A percentile compares a stretch with the other conserved stretches of the same genome.
Conservation (phyloP, 2,888 invertebrate species). For the Epirrhoe alternata region DNA sequence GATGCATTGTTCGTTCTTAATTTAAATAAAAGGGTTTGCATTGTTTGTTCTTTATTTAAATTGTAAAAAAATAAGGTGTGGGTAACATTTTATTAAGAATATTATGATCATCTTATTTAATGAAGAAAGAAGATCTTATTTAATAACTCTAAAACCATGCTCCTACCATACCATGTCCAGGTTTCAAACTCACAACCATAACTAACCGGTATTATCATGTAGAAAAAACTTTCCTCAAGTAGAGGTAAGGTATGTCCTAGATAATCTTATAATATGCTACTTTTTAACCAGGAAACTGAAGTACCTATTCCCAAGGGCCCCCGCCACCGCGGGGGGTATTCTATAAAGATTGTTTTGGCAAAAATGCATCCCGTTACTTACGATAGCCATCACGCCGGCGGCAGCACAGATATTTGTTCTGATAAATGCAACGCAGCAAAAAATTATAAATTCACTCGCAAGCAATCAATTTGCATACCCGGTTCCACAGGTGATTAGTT, state of each 20-base stretch:
- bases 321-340: too few relatives aligned
- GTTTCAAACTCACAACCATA: too few relatives aligned
- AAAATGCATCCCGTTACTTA: conserved; percentile 21
- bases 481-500: conserved; percentile 53
- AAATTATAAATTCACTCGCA: conserved; percentile 53
- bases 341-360: background rate
- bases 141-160: too few relatives aligned
- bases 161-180: too few relatives aligned
- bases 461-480: conserved; percentile 62
- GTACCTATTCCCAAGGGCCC: too few relatives aligned
- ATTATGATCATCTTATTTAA: too few relatives aligned
- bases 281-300: too few relatives aligned
- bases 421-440: conserved; percentile 55
- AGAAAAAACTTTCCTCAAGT: too few relatives aligned
- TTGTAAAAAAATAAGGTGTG: background rate
- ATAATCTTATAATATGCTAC: too few relatives aligned
- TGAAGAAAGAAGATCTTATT: too few relatives aligned
- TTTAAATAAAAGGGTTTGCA: conserved; percentile 4
- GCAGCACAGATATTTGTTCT: conserved; percentile 36
- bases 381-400: conserved; percentile 31
- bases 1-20: conserved; percentile 3
- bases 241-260: too few relatives aligned
- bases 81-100: background rate
- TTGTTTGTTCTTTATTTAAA: conserved; percentile 12
- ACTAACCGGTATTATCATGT: too few relatives aligned